Evolutionary conservation across 2,888 invertebrate genomes (phyloP).

Genomic region (Caenorhabditis sp.): DNA sequence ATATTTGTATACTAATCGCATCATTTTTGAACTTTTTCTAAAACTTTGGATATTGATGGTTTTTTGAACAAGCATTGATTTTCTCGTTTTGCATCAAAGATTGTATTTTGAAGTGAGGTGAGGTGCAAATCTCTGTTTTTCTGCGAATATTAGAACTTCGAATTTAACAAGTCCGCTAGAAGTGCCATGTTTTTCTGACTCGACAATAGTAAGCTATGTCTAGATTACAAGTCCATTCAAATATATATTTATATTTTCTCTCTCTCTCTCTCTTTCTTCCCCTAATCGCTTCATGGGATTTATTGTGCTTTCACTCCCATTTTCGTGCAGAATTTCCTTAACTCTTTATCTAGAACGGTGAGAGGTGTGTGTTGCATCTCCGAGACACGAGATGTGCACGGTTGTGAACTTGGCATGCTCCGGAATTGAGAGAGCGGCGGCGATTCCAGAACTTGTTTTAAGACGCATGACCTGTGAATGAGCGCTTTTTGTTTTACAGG

Average conservation of each 20-base stretch:
- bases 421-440: constrained; percentile 44
- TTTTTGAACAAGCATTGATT: not conserved
- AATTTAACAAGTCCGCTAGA: too few species aligned
- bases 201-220: not conserved
- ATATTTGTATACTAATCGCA: constrained; percentile 8
- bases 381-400: constrained; percentile 43
- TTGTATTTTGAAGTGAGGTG: not conserved
- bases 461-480: constrained; percentile 62
- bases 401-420: constrained; percentile 57
- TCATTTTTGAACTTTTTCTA: not conserved
- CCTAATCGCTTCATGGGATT: constrained; percentile 24
- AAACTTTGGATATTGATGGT: not conserved
- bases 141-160: too few species aligned
- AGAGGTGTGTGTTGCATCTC: constrained; percentile 50
- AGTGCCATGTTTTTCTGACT: constrained; percentile 5
- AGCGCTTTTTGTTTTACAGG: constrained; percentile 65
- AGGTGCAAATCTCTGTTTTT: too few species aligned
- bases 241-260: not conserved
- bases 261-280: constrained; percentile 26
- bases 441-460: constrained; percentile 38
- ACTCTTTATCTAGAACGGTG: constrained; percentile 31
- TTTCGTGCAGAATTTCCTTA: constrained; percentile 20
- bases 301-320: not conserved
- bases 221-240: constrained; percentile 1
- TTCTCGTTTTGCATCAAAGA: not conserved